Evolutionary conservation across 2,888 invertebrate genomes (phyloP).

Genomic region (Watsonalla binaria): DNA sequence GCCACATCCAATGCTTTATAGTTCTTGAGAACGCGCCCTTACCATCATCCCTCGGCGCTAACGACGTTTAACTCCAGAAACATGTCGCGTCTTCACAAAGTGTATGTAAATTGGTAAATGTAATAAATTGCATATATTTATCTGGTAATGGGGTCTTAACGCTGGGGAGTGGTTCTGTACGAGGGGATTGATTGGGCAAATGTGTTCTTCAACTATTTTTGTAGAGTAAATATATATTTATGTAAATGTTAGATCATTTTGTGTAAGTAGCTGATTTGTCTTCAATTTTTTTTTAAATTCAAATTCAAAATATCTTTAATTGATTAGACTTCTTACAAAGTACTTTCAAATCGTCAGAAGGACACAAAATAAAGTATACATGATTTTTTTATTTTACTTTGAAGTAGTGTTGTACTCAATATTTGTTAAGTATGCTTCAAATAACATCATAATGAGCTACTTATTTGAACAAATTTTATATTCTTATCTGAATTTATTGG

Average conservation of each 20-base stretch:
- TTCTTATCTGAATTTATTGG: no score
- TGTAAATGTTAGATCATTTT: not conserved
- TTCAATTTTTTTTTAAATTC: not conserved
- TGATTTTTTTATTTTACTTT: no score
- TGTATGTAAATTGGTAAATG: conserved; percentile 77
- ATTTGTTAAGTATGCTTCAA: no score
- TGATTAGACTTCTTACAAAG: no score
- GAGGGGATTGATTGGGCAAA: conserved; percentile 36
- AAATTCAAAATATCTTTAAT: not conserved
- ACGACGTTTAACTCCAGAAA: conserved; percentile 58
- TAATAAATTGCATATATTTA: conserved; percentile 77
- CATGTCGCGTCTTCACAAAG: conserved; percentile 59
- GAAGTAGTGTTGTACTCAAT: no score
- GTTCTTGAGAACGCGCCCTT: conserved; percentile 16
- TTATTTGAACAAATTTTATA: no score
- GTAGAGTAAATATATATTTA: not conserved
- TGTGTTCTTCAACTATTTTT: conserved; percentile 13
- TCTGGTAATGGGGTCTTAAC: conserved; percentile 66
- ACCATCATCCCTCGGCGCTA: conserved; percentile 40
- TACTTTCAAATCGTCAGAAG: not conserved
- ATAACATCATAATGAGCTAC: no score
- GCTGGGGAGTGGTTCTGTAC: conserved; percentile 45
- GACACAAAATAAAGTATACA: no score
- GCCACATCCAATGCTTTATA: conserved; percentile 19
- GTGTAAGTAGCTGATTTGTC: not conserved